Evolutionary conservation across 2,113 vertebrate species (phyloP).

Genomic region (Pteruthius melanotis): DNA sequence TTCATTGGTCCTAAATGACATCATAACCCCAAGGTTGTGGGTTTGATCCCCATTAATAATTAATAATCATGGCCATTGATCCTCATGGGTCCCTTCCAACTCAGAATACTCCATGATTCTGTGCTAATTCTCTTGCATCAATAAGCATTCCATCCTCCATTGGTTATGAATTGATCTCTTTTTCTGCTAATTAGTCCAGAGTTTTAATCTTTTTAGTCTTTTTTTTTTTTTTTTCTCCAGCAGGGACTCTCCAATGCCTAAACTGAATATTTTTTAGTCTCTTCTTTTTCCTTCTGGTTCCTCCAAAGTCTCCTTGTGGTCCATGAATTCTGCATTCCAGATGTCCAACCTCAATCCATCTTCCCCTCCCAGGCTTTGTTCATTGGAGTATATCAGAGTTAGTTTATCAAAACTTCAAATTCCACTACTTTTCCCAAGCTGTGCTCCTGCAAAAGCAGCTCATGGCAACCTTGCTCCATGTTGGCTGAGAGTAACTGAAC

Average conservation of each 20-base stretch:
- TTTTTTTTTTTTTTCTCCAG: not conserved
- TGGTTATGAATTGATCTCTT: not conserved
- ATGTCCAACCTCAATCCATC: not conserved
- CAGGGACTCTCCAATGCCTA: not conserved
- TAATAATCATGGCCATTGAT: not conserved
- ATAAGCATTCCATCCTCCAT: not conserved
- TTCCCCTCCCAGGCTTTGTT: not conserved
- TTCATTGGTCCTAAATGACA: not conserved
- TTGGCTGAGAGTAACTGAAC: not conserved
- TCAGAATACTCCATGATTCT: not conserved
- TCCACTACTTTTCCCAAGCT: not conserved
- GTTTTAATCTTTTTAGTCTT: not conserved
- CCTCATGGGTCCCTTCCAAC: not conserved
- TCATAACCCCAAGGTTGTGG: accelerated
- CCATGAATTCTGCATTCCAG: not conserved
- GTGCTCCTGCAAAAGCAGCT: not conserved
- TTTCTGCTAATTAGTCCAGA: not conserved
- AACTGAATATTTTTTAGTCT: not conserved
- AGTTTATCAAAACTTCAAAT: not conserved
- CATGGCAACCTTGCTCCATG: not conserved
- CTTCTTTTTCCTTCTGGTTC: not conserved
- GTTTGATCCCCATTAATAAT: not conserved
- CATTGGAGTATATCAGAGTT: not conserved
- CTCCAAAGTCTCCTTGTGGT: not conserved
- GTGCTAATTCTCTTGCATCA: not conserved